Evolutionary conservation across 2,797 vertebrate genomes (phyloP).

Genomic region (Cichlasoma orientale): DNA sequence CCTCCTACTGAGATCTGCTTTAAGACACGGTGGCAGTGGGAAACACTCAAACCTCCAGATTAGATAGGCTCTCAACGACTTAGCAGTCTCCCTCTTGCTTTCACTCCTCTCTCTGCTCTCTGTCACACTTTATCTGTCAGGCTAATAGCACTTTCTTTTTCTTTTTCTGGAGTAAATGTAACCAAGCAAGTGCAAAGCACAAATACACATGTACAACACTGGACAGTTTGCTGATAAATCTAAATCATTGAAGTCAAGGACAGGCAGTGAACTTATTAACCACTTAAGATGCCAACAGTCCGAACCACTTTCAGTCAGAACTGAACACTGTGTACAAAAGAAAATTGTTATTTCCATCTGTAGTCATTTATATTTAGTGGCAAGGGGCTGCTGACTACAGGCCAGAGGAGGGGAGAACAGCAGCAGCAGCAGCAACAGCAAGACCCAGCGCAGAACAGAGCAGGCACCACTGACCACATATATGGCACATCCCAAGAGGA

Average conservation of each 20-base stretch:
- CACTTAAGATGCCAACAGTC: not conserved
- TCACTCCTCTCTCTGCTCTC: slow-evolving; percentile 26
- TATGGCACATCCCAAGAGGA: not conserved
- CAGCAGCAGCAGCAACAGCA: not conserved
- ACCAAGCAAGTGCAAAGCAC: not conserved
- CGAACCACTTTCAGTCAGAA: not conserved
- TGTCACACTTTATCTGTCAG: slow-evolving; percentile 31
- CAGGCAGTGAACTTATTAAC: not conserved
- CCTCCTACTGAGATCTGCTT: slow-evolving; percentile 76
- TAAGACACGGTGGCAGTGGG: slow-evolving; percentile 69
- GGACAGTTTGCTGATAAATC: not conserved
- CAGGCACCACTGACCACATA: not conserved
- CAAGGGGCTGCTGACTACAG: not conserved
- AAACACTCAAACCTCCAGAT: slow-evolving; percentile 71
- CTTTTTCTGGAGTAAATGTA: slow-evolving; percentile 9
- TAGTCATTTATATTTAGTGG: not conserved
- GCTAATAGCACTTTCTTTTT: slow-evolving; percentile 56
- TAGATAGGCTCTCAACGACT: slow-evolving; percentile 65
- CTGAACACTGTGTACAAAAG: not conserved
- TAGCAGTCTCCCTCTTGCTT: slow-evolving; percentile 35
- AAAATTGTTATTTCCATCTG: not conserved
- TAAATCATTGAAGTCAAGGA: not conserved
- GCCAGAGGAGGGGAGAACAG: not conserved
- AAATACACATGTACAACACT: not conserved
- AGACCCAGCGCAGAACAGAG: not conserved